Base-by-base conservation (phyloP, 92 coral and sea anemone species). In the Zoanthus solanderi region DNA sequence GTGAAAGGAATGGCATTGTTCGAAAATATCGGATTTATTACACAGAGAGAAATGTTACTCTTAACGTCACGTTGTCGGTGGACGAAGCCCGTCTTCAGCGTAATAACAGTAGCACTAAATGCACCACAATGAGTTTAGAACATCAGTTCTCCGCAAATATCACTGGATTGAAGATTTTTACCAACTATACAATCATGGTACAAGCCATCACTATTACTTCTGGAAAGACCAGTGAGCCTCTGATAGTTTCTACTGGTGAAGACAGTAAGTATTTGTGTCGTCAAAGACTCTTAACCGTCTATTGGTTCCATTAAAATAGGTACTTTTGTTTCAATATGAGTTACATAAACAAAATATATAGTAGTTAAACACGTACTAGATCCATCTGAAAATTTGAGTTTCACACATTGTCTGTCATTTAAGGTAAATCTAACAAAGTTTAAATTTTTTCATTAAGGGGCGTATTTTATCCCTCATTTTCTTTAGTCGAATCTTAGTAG, bases 1-100 rank as follows among this genome's bases (percentile, higher is more conserved):
- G 74, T 9, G 88, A 71, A 12, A 84, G 85, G 68, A 74, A 89
- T 57, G 92, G 92, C 30, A 76, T 89, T 16, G 75, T 89, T 78
- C 61, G 54, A 2, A 69, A 87, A 65, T 89, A 89, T 28, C 37
- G 65, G 69, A 9, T 89, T 0, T 68, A 76, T 12, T 89, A 83
- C 79, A 42, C 29, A 45, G 84, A 77, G 56, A 75, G 85, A 34
- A 53, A 75, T 14, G 58, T 32, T 34, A 34, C 83, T 16, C 71
- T 76, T 12, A 83, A 86, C 13, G 3, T 84, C 7, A 84, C 79
- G 32, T 11, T 89, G 23, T 68, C 54, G 8, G 84, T 82, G 52
- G 85, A 58, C 45, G 54, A 80, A 63, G 58, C 45, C 44, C 74
- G 85, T 11, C 63, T 63, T 45, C 65, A 18, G 12, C 60, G 23